Percentiles rank a stretch among this genome's conserved stretches.
Evolutionary conservation across 1,140 invertebrate species (phyloP).

Genomic region (Andricus grossulariae): DNA sequence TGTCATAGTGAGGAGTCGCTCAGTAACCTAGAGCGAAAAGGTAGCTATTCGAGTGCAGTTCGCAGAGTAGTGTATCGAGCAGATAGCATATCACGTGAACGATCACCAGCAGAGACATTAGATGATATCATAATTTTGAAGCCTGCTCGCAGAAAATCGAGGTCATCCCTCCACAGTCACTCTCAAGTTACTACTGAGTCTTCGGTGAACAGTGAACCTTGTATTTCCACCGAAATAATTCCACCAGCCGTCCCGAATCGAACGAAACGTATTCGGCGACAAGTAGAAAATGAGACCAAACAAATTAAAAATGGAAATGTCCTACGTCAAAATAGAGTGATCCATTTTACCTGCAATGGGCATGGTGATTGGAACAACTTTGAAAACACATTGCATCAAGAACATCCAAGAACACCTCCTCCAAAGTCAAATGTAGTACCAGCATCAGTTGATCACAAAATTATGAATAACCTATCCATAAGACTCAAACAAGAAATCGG

Average conservation of each 20-base stretch:
- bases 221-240: constrained; percentile 51
- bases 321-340: background rate
- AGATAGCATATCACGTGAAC: constrained; percentile 50
- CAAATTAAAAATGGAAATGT: background rate
- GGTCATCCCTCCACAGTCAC: constrained; percentile 50
- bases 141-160: constrained; percentile 68
- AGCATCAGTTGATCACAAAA: background rate
- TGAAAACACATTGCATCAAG: background rate
- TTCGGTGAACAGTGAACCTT: constrained; percentile 40
- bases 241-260: constrained; percentile 63
- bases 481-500: constrained; percentile 17
- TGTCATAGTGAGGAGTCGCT: constrained; percentile 67
- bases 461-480: background rate
- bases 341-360: background rate
- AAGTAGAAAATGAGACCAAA: constrained; percentile 31
- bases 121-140: constrained; percentile 73
- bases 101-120: constrained; percentile 54
- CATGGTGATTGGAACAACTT: constrained; percentile 3
- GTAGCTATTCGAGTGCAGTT: constrained; percentile 55
- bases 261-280: constrained; percentile 56
- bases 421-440: background rate
- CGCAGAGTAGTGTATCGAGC: constrained; percentile 70
- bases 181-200: constrained; percentile 17
- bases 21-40: constrained; percentile 44
- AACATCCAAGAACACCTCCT: background rate